Conservation (phyloP, 35 echinoderm and acorn worm species). For the Strongylocentrotus purpuratus region DNA sequence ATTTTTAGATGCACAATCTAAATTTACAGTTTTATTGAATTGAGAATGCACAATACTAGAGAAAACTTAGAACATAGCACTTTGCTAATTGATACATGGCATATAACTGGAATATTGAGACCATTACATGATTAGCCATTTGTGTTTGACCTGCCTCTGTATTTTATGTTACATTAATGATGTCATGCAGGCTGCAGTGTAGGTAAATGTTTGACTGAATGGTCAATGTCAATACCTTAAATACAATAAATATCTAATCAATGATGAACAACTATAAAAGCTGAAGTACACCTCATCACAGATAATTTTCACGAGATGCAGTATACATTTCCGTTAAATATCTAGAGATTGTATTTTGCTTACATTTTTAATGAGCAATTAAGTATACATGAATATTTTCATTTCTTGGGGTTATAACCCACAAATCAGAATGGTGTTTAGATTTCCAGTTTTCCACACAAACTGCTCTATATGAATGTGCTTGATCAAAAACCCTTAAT, state of each 20-base stretch:
- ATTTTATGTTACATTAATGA: not conserved
- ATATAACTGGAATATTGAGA: not conserved
- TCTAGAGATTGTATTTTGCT: too few species aligned
- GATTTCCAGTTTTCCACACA: not conserved
- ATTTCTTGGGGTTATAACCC: not conserved
- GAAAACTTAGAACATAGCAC: not conserved
- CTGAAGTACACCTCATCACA: too few species aligned
- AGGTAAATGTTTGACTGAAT: not conserved
- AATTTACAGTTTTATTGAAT: not conserved
- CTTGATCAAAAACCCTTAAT: not conserved
- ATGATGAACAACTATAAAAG: too few species aligned
- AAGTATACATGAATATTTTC: too few species aligned
- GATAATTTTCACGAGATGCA: too few species aligned
- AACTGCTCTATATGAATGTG: not conserved
- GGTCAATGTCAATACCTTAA: too few species aligned
- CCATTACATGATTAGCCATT: not conserved
- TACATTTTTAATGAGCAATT: too few species aligned
- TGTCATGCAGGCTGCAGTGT: not conserved
- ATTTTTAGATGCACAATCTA: too few species aligned
- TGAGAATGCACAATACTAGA: not conserved
- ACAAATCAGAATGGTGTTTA: not conserved
- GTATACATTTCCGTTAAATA: too few species aligned
- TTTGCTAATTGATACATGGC: not conserved
- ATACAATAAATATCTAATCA: too few species aligned
- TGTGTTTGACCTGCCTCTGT: not conserved